Percentiles rank a stretch among this genome's conserved stretches.
phyloP scores from a whole-genome alignment of 2,888 invertebrate genomes.

The Nebria brevicollis region DNA sequence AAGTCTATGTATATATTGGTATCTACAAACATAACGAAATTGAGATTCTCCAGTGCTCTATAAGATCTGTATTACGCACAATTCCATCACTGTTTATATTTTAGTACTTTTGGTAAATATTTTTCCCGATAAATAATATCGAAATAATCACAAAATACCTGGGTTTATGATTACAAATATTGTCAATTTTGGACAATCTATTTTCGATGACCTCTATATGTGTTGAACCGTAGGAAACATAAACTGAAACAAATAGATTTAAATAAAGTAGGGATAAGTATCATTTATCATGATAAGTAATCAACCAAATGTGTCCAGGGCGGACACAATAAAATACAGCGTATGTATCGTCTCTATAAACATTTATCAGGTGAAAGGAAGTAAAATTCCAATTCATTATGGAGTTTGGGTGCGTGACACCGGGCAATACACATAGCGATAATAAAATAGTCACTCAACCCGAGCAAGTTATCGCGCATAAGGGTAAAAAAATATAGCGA shows the following conservation, averaged over 20 bases:
- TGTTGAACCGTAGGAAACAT: background rate
- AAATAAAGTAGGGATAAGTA: slow-evolving; percentile 3
- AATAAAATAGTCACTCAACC: slow-evolving; percentile 25
- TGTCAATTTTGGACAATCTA: too few species aligned
- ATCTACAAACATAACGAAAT: too few species aligned
- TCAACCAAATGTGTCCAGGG: slow-evolving; percentile 4
- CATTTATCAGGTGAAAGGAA: slow-evolving; percentile 36
- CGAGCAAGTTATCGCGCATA: too few species aligned
- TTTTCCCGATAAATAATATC: too few species aligned
- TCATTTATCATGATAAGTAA: slow-evolving; percentile 13
- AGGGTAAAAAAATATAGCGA: slow-evolving; percentile 19
- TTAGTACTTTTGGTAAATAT: too few species aligned
- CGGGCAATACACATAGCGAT: slow-evolving; percentile 17
- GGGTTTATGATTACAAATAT: too few species aligned
- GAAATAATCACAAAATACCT: too few species aligned
- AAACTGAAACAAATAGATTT: background rate
- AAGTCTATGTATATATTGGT: too few species aligned
- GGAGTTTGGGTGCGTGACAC: slow-evolving; percentile 29
- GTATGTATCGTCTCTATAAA: slow-evolving; percentile 24
- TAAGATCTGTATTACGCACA: too few species aligned
- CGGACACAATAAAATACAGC: slow-evolving; percentile 5
- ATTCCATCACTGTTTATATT: too few species aligned
- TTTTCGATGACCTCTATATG: too few species aligned
- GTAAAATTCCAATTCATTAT: slow-evolving; percentile 37
- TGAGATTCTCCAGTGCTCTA: too few species aligned